A percentile compares a stretch with the other conserved stretches of the same genome.
Conservation (phyloP, 2,797 vertebrate genomes). For the Rousettus madagascariensis region DNA sequence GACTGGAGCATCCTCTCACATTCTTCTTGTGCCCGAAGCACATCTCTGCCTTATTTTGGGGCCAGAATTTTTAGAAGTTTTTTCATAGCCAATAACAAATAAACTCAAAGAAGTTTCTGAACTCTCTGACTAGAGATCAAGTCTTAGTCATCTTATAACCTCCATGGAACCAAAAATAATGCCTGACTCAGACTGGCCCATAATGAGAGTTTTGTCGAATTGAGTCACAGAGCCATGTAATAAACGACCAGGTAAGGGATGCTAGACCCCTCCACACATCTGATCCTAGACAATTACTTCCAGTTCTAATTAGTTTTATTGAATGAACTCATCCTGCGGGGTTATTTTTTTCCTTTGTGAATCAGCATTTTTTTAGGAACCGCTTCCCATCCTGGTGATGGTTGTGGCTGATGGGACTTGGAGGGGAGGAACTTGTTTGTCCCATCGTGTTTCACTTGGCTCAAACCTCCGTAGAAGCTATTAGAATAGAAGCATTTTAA, state of each 20-base stretch:
- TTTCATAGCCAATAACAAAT: not conserved
- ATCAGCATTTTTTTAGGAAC: not conserved
- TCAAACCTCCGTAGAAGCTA: not conserved
- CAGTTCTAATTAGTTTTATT: not conserved
- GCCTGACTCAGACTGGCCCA: not conserved
- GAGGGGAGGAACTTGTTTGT: not conserved
- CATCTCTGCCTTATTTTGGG: not conserved
- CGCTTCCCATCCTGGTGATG: not conserved
- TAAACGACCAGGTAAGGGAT: no score
- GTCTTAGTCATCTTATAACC: not conserved
- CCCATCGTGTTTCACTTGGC: accelerated
- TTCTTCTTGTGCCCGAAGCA: not conserved
- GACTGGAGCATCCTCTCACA: not conserved
- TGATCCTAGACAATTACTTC: not conserved
- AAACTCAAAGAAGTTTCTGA: not conserved
- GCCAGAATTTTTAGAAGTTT: not conserved
- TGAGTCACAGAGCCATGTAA: not conserved
- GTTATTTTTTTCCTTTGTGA: not conserved
- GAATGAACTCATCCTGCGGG: not conserved
- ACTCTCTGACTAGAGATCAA: not conserved
- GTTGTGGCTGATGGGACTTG: not conserved
- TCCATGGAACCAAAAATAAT: not conserved
- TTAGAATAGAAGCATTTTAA: not conserved
- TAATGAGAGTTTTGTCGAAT: not conserved
- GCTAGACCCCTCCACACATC: no score